These are phyloP conservation scores for Notothenia coriiceps DNA, from an alignment of 2,113 vertebrate genomes.

Conservation along the genomic window DNA sequence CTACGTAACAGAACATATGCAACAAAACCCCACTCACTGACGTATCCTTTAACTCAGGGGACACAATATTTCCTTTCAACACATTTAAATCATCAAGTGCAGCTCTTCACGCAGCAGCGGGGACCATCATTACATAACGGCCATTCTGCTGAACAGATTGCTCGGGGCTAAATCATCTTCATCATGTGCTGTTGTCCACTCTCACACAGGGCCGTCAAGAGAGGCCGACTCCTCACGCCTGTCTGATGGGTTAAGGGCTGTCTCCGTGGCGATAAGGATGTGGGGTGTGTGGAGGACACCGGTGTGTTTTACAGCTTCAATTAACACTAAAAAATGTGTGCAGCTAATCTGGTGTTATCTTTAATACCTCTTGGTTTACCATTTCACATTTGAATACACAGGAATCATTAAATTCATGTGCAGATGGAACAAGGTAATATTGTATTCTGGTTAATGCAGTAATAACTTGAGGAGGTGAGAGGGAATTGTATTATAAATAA, in stretches of 20 bases:
- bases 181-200: constrained; percentile 34
- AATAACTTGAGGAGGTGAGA: constrained; percentile 20
- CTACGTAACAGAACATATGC: constrained; percentile 25
- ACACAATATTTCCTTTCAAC: constrained; percentile 42
- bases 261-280: constrained; percentile 23
- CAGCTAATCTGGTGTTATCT: constrained; percentile 7
- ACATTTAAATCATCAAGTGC: constrained; percentile 46
- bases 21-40: constrained; percentile 49
- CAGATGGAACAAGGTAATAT: background rate
- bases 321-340: background rate
- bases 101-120: constrained; percentile 52
- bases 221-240: constrained; percentile 36
- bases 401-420: background rate
- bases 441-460: background rate
- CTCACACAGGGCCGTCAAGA: constrained; percentile 34
- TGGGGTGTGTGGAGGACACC: background rate
- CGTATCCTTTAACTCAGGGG: constrained; percentile 33
- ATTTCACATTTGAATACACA: background rate
- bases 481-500: background rate
- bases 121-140: constrained; percentile 70
- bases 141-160: constrained; percentile 55
- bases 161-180: constrained; percentile 50
- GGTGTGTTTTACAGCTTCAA: background rate
- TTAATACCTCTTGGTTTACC: background rate
- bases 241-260: constrained; percentile 27